These are phyloP conservation scores for Penaeus japonicus DNA, from an alignment of 1,140 invertebrate species.

Conservation along the genomic window DNA sequence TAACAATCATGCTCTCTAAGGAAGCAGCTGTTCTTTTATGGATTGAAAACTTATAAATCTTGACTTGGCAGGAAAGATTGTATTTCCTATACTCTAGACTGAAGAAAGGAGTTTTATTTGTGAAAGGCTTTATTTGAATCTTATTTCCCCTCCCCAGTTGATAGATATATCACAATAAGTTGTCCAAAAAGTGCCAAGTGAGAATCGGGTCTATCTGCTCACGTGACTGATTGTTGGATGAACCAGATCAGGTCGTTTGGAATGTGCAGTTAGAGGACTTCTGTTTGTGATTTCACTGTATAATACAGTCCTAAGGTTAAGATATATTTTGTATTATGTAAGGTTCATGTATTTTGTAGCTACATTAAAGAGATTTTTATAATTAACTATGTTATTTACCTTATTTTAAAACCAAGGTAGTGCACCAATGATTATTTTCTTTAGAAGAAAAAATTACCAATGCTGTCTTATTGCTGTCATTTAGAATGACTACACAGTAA, in stretches of 20 bases:
- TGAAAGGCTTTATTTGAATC: background rate
- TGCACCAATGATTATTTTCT: background rate
- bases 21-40: too few relatives aligned
- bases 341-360: constrained; percentile 41
- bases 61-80: too few relatives aligned
- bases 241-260: background rate
- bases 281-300: background rate
- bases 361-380: constrained; percentile 48
- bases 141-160: background rate
- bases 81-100: too few relatives aligned
- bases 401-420: background rate
- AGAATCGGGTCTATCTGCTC: background rate
- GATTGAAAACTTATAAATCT: too few relatives aligned
- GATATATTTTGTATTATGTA: constrained; percentile 13
- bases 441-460: too few relatives aligned
- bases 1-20: too few relatives aligned
- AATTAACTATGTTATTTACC: background rate
- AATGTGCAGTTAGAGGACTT: too few relatives aligned
- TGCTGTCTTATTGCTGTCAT: too few relatives aligned
- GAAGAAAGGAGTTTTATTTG: background rate
- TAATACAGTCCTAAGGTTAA: constrained; percentile 7
- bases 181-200: constrained; percentile 4
- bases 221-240: background rate
- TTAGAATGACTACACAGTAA: too few relatives aligned
- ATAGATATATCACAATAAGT: background rate